phyloP scores from a whole-genome alignment of 2,113 vertebrate genomes.

The Hippopotamus amphibius region DNA sequence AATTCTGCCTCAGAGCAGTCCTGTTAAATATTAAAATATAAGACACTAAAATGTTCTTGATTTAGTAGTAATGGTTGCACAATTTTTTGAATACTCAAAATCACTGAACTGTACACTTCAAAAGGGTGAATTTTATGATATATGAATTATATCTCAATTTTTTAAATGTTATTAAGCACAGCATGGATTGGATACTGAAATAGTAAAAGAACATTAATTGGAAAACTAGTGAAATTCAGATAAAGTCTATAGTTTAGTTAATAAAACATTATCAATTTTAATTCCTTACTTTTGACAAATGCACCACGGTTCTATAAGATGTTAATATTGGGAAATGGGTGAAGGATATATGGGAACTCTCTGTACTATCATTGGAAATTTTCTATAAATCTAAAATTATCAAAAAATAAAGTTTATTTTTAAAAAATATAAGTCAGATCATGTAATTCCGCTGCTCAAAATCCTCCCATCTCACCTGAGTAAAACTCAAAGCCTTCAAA shows the following conservation, averaged over 20 bases:
- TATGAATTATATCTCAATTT: constrained; percentile 19
- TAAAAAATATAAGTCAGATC: neutral
- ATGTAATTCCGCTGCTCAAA: constrained; percentile 5
- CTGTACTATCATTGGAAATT: constrained; percentile 1
- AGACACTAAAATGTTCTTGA: constrained; percentile 30
- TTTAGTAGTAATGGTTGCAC: neutral
- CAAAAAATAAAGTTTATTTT: constrained; percentile 8
- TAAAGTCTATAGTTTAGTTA: neutral
- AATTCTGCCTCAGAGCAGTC: constrained; percentile 45
- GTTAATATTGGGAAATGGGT: constrained; percentile 23
- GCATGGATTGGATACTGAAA: neutral
- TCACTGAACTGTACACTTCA: constrained; percentile 10
- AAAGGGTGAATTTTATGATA: neutral
- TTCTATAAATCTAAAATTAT: constrained; percentile 53
- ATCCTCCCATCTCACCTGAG: neutral
- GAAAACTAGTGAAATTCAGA: neutral
- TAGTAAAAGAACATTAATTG: constrained; percentile 23
- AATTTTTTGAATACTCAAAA: constrained; percentile 53
- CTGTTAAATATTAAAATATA: constrained; percentile 50
- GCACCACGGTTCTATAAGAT: neutral
- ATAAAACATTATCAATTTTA: constrained; percentile 48
- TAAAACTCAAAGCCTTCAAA: neutral
- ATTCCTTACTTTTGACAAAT: constrained; percentile 59
- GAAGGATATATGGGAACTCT: neutral
- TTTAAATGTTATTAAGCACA: neutral